A percentile compares a stretch with the other conserved stretches of the same genome.
These are phyloP conservation scores for Vespertilio murinus DNA, from an alignment of 2,797 vertebrate genomes.

Conservation along the genomic window DNA sequence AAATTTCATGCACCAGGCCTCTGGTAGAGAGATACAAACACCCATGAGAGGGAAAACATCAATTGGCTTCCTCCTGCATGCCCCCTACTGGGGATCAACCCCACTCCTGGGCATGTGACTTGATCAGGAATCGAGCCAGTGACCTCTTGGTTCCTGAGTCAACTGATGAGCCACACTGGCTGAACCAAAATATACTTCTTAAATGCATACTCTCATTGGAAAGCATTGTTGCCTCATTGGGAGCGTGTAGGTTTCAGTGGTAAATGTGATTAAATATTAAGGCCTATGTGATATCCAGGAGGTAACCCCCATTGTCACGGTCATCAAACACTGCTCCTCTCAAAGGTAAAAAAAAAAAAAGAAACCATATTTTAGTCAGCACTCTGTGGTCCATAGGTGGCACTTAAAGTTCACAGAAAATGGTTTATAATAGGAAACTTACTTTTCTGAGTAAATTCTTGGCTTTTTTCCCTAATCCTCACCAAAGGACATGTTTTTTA, in stretches of 20 bases:
- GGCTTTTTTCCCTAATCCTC: not conserved
- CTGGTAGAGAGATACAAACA: no score
- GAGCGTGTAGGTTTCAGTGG: not conserved
- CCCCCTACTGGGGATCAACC: no score
- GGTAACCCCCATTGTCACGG: not conserved
- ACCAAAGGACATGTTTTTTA: not conserved
- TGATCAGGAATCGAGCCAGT: no score
- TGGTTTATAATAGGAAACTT: not conserved
- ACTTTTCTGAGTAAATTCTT: not conserved
- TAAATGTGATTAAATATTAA: not conserved
- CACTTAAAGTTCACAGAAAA: constrained; percentile 5
- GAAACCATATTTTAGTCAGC: not conserved
- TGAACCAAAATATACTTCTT: not conserved
- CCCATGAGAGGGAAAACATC: no score
- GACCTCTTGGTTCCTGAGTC: no score
- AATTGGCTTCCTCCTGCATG: no score
- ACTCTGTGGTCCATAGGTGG: not conserved
- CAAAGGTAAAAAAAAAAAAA: not conserved
- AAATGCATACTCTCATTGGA: not conserved
- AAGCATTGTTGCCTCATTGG: not conserved
- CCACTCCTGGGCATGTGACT: no score
- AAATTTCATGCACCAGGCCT: no score
- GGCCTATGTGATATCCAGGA: not conserved
- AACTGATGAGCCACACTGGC: no score
- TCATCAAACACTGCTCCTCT: not conserved